These are phyloP conservation scores for Peucedramus taeniatus DNA, from an alignment of 2,113 vertebrate species.

Conservation along the genomic window DNA sequence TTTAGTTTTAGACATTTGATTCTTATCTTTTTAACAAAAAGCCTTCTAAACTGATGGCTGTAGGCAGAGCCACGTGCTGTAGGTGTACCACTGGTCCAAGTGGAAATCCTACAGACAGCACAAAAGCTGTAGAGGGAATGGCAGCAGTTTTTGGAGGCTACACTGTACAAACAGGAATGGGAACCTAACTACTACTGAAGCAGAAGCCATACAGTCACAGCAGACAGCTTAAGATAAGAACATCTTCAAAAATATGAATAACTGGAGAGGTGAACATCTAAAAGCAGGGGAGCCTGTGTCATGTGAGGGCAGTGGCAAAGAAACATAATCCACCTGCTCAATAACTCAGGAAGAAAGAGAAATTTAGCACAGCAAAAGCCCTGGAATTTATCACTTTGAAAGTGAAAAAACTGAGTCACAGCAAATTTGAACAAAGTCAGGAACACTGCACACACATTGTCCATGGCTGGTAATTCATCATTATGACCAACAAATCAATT, in stretches of 20 bases:
- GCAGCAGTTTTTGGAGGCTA: background rate
- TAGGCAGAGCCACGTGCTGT: background rate
- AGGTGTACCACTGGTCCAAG: background rate
- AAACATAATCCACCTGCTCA: background rate
- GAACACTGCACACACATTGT: background rate
- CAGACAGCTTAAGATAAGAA: background rate
- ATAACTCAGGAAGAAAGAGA: background rate
- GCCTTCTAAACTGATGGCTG: background rate
- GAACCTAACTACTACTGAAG: background rate
- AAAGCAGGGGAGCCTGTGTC: background rate
- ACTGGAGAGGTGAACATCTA: background rate
- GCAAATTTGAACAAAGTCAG: background rate
- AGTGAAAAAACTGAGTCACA: background rate
- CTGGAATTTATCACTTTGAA: background rate
- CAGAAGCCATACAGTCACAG: background rate
- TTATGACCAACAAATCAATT: background rate
- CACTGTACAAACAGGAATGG: fast-evolving
- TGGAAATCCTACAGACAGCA: background rate
- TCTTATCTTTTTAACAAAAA: background rate
- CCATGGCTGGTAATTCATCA: background rate
- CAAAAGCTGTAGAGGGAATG: background rate
- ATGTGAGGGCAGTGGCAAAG: background rate
- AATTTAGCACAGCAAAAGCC: background rate
- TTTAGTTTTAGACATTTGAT: background rate
- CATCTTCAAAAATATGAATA: background rate